These are phyloP conservation scores for Eupithecia subumbrata DNA, from an alignment of 2,888 invertebrate genomes.

Conservation along the genomic window DNA sequence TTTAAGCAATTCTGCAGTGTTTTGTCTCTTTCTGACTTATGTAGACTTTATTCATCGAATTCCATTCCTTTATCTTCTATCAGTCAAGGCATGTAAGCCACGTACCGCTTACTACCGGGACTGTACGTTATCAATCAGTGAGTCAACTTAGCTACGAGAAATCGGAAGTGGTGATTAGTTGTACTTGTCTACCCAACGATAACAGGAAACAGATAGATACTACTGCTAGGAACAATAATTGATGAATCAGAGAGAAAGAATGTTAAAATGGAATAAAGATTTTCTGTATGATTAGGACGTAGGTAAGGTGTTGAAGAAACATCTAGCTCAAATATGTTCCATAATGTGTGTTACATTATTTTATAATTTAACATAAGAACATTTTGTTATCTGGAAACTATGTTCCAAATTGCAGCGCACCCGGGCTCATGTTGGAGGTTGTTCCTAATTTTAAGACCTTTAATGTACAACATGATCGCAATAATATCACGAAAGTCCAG, in stretches of 20 bases:
- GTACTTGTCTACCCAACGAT: slow-evolving; percentile 5
- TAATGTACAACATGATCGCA: no score
- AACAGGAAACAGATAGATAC: slow-evolving; percentile 29
- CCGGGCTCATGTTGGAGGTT: no score
- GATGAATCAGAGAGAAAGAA: slow-evolving; percentile 10
- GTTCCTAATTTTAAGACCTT: no score
- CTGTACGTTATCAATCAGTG: slow-evolving; percentile 33
- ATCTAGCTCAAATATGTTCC: no score
- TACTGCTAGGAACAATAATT: neutral
- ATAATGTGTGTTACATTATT: no score
- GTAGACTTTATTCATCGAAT: neutral
- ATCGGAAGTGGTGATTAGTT: slow-evolving; percentile 35
- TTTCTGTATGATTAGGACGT: no score
- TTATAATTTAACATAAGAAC: no score
- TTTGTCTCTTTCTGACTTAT: neutral
- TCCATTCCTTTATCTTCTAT: slow-evolving; percentile 14
- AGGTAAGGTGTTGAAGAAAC: no score
- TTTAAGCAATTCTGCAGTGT: neutral
- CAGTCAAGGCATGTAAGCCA: slow-evolving; percentile 8
- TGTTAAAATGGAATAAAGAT: neutral
- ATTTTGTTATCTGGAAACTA: no score
- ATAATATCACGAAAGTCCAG: no score
- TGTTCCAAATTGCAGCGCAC: no score
- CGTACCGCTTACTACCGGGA: slow-evolving; percentile 23
- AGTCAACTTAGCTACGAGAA: slow-evolving; percentile 32